These are phyloP conservation scores for Chaetorhynchus papuensis DNA, from an alignment of 2,113 vertebrate species.

Conservation along the genomic window DNA sequence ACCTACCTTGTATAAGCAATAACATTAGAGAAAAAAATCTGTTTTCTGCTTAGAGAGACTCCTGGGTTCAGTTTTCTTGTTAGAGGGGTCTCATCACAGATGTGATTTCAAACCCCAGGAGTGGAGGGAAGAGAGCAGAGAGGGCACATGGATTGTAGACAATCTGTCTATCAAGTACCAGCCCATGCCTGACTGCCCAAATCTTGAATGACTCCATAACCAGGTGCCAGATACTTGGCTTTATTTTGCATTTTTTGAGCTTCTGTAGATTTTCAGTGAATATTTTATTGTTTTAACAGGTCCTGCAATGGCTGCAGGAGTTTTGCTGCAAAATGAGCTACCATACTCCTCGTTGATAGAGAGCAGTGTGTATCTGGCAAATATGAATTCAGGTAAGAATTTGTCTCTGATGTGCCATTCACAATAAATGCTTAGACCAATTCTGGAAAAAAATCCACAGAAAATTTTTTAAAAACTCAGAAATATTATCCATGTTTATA, in stretches of 20 bases:
- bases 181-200: neutral
- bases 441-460: neutral
- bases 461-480: fast-evolving
- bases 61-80: neutral
- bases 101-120: neutral
- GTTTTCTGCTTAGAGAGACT: neutral
- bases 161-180: neutral
- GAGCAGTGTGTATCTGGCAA: slow-evolving; percentile 51
- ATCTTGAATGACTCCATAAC: neutral
- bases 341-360: slow-evolving; percentile 65
- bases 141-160: neutral
- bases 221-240: neutral
- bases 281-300: slow-evolving; percentile 63
- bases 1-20: neutral
- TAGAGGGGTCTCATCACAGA: neutral
- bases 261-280: neutral
- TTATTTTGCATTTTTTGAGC: neutral
- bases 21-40: neutral
- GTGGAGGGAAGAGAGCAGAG: neutral
- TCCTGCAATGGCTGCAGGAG: slow-evolving; percentile 85
- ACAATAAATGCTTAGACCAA: neutral
- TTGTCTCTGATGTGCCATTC: neutral
- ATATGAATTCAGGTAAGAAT: slow-evolving; percentile 83
- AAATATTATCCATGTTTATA: neutral
- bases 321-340: slow-evolving; percentile 80